Conservation (phyloP, 2,888 invertebrate species). For the Synergus japonicus region DNA sequence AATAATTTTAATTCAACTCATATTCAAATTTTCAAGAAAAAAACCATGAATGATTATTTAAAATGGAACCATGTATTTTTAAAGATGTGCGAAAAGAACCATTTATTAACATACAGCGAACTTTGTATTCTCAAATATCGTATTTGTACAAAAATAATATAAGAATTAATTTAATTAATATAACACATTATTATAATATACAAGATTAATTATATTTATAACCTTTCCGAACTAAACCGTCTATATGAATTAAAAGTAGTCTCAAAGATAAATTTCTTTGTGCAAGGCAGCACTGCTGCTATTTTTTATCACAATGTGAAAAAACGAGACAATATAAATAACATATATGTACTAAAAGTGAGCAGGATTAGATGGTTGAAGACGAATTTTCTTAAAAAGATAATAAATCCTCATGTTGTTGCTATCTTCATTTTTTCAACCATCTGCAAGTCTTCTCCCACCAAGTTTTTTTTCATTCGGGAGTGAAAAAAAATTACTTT, state of each 20-base stretch:
- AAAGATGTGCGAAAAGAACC: background rate
- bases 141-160: background rate
- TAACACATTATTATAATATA: slow-evolving; percentile 9
- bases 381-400: background rate
- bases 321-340: slow-evolving; percentile 25
- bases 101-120: slow-evolving; percentile 1
- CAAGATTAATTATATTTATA: slow-evolving; percentile 45
- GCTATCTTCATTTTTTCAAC: background rate
- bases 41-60: slow-evolving; percentile 1
- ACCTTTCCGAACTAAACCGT: slow-evolving; percentile 45
- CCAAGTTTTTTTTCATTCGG: background rate
- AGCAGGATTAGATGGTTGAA: slow-evolving; percentile 21
- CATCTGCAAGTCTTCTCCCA: slow-evolving; percentile 17
- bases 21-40: background rate
- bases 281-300: slow-evolving; percentile 27
- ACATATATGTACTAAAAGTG: slow-evolving; percentile 16
- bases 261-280: background rate
- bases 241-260: slow-evolving; percentile 37
- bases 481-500: slow-evolving; percentile 63
- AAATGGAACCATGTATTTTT: slow-evolving; percentile 40
- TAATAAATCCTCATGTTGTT: background rate
- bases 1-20: background rate
- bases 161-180: slow-evolving; percentile 8
- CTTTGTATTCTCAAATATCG: background rate
- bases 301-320: slow-evolving; percentile 20